Base-by-base conservation (phyloP, 2,797 vertebrate genomes). In the Mormyrops attenuatus region DNA sequence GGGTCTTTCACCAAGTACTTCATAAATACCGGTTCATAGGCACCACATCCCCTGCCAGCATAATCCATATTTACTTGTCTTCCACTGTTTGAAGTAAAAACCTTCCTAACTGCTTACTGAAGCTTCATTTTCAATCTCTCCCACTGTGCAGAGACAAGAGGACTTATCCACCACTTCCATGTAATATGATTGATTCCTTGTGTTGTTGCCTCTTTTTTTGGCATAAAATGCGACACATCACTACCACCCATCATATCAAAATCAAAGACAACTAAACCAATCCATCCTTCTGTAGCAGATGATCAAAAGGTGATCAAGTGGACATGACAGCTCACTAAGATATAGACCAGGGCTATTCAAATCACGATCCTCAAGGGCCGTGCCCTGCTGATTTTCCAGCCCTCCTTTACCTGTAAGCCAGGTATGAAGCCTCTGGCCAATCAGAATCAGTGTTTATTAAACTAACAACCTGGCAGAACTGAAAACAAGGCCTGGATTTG, bases 1-100 rank as follows among this genome's bases (percentile, higher is more conserved):
- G 92, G 95, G 94, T 92, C 91, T 88, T 90, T 90, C 90, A 93
- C 93, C 94, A 95, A 94, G 94, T 92, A 89, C 92, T 92, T 44
- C 17, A 91, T 88, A 93, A 93, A 92, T 93, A 93, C 47, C 17
- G 90, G 69, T 82, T 82, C 91, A 90, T 90, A 91, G 91, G 89
- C 89, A 90, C 88, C 89, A 90, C 88, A 92, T 89, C 92, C 73
- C 90, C 87, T 91, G 90, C 47, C 90, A 87, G 91, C 91, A 90
- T 94, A 95, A 96, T 95, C 95, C 93, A 90, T 91, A 92, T 95
- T 95, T 95, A 94, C 95, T 95, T 95, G 93, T 93, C 90, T 90
- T 92, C 26, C 92, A 57, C 89, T 94, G 91, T 94, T 94, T 93
- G 93, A 92, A 91, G 73, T 92, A 30, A 90, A 88, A 93, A 93